Percentiles rank a stretch among this genome's conserved stretches.
These are phyloP conservation scores for Macropus fuliginosus DNA, from an alignment of 2,797 vertebrate genomes.

Conservation along the genomic window DNA sequence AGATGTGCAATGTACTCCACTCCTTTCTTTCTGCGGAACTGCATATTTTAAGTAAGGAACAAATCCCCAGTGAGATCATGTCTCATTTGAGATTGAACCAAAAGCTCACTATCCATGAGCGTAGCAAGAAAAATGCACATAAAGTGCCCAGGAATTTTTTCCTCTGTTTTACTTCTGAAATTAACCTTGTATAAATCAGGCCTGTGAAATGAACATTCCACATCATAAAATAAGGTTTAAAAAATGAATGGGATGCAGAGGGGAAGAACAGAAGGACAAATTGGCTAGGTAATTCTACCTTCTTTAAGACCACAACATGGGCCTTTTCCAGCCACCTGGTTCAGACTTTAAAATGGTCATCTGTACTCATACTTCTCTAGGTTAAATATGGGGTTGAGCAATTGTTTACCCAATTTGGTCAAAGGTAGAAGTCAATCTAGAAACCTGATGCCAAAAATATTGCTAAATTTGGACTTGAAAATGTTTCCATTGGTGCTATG, in stretches of 20 bases:
- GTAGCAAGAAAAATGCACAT: conserved; percentile 52
- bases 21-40: background rate
- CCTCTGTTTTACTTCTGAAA: conserved; percentile 65
- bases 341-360: background rate
- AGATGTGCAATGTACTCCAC: accelerated
- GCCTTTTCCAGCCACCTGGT: background rate
- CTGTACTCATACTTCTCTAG: background rate
- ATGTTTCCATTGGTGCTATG: background rate
- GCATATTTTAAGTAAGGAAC: conserved; percentile 10
- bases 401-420: background rate
- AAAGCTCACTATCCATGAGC: conserved; percentile 58
- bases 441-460: background rate
- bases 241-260: background rate
- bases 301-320: background rate
- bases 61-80: conserved; percentile 62
- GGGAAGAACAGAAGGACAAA: background rate
- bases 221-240: background rate
- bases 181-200: conserved; percentile 25
- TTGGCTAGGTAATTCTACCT: background rate
- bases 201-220: conserved; percentile 25
- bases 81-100: conserved; percentile 55
- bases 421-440: background rate
- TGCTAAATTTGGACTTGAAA: background rate
- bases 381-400: background rate
- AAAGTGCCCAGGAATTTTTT: conserved; percentile 55